phyloP scores from a whole-genome alignment of 2,113 vertebrate genomes.

The Oreochromis tanganicae region DNA sequence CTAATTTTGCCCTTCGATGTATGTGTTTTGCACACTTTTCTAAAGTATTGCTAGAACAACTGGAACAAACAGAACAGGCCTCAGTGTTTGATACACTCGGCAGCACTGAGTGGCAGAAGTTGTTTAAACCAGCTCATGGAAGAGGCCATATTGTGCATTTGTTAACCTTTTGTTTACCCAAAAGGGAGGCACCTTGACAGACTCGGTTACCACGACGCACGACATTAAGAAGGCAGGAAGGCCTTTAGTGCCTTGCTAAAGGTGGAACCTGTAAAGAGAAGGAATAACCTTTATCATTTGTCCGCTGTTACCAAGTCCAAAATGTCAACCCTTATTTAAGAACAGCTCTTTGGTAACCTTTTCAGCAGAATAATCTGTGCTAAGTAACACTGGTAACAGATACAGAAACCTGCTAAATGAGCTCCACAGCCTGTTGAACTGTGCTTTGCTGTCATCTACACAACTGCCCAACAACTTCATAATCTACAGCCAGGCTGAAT shows the following conservation, averaged over 20 bases:
- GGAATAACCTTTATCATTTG: not conserved
- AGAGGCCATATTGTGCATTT: not conserved
- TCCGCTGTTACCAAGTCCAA: not conserved
- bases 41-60: not conserved
- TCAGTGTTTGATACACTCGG: not conserved
- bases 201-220: not conserved
- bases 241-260: not conserved
- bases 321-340: not conserved
- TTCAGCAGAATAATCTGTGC: not conserved
- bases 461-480: not conserved
- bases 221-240: not conserved
- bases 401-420: not conserved
- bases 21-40: not conserved
- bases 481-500: not conserved
- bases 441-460: not conserved
- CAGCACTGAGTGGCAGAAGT: not conserved
- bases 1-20: not conserved
- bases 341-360: not conserved
- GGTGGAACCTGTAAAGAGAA: not conserved
- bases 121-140: not conserved
- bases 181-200: not conserved
- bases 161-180: conserved; percentile 1
- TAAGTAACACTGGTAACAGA: not conserved
- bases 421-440: not conserved
- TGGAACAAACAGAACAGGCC: not conserved